These are phyloP conservation scores for Dromiciops gliroides DNA, from an alignment of 2,113 vertebrate species.

Conservation along the genomic window DNA sequence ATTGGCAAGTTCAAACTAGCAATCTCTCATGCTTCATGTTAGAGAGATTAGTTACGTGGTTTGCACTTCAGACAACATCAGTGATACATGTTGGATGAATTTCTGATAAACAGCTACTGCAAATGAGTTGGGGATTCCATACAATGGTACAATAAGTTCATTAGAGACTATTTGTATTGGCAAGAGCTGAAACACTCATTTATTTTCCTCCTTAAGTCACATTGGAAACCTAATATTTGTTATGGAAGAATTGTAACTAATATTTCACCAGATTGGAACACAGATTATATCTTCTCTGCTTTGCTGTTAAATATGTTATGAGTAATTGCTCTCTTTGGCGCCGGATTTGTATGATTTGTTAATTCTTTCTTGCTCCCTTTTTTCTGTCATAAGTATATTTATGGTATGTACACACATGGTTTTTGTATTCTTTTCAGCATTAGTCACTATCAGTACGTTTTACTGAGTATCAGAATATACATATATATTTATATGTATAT, in stretches of 20 bases:
- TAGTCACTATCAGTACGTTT: background rate
- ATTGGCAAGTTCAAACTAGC: slow-evolving; percentile 45
- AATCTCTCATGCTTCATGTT: background rate
- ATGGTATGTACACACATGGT: slow-evolving; percentile 12
- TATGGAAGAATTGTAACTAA: slow-evolving; percentile 54
- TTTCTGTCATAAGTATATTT: background rate
- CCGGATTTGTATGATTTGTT: slow-evolving; percentile 5
- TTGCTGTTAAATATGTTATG: slow-evolving; percentile 11
- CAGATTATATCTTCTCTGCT: slow-evolving; percentile 39
- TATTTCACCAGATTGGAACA: slow-evolving; percentile 59
- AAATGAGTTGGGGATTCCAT: slow-evolving; percentile 39
- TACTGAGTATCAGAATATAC: slow-evolving; percentile 39
- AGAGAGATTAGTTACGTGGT: slow-evolving; percentile 44
- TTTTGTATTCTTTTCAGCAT: slow-evolving; percentile 44
- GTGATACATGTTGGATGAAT: slow-evolving; percentile 31
- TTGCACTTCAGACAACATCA: slow-evolving; percentile 48
- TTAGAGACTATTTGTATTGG: slow-evolving; percentile 54
- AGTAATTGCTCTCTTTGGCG: slow-evolving; percentile 59
- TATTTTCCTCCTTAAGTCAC: slow-evolving; percentile 54
- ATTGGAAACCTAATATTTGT: slow-evolving; percentile 59
- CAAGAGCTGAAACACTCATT: background rate
- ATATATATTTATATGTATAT: background rate
- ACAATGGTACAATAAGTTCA: slow-evolving; percentile 17
- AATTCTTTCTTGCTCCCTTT: slow-evolving; percentile 42
- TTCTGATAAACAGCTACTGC: background rate